Conservation (phyloP, 2,797 vertebrate genomes). For the Erpetoichthys calabaricus region DNA sequence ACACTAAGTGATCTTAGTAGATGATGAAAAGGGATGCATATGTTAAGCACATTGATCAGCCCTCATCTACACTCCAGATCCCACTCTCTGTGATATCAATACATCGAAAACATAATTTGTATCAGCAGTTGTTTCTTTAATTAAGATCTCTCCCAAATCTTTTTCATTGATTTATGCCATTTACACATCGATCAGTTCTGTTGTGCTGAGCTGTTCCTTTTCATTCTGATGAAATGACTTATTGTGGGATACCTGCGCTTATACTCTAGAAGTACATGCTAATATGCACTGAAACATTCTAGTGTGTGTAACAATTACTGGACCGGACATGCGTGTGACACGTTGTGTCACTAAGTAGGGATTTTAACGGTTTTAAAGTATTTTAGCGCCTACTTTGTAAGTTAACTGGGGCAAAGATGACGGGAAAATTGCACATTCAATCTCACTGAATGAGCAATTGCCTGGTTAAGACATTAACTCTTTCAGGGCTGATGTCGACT, state of each 20-base stretch:
- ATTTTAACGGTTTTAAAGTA: too few species aligned
- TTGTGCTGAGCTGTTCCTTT: conserved; percentile 62
- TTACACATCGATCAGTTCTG: conserved; percentile 66
- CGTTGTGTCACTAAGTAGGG: too few species aligned
- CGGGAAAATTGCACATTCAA: too few species aligned
- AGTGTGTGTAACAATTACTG: not conserved
- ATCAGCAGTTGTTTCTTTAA: conserved; percentile 92
- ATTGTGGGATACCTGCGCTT: conserved; percentile 36
- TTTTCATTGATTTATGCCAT: conserved; percentile 73
- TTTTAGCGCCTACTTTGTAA: too few species aligned
- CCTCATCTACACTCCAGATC: conserved; percentile 38
- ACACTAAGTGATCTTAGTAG: conserved; percentile 52
- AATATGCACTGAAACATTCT: too few species aligned
- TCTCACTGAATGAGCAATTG: too few species aligned
- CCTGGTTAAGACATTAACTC: too few species aligned
- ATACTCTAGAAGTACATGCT: too few species aligned
- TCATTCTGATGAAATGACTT: conserved; percentile 43
- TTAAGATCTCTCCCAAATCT: conserved; percentile 82
- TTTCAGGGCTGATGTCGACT: too few species aligned
- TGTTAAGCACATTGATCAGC: conserved; percentile 62
- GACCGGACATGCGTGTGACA: not conserved
- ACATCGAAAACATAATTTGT: conserved; percentile 86
- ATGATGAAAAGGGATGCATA: conserved; percentile 73
- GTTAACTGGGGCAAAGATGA: too few species aligned
- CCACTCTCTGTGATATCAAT: conserved; percentile 49